phyloP scores from a whole-genome alignment of 2,888 invertebrate genomes.

The Eupeodes luniger region DNA sequence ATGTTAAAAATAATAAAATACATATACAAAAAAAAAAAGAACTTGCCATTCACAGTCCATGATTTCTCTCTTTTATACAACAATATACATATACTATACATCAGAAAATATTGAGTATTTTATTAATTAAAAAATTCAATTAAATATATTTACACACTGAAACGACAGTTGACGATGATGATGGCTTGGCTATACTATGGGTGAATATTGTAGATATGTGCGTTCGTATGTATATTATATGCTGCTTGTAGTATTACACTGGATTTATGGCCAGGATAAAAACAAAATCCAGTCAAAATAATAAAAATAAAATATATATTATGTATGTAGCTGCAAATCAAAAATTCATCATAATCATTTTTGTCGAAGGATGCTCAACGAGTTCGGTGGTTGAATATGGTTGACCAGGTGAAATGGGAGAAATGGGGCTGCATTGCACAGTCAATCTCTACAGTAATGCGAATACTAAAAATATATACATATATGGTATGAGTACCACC shows the following conservation, averaged over 20 bases:
- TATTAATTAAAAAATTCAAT: slow-evolving; percentile 76
- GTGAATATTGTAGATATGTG: neutral
- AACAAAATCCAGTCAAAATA: slow-evolving; percentile 39
- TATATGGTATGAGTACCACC: no score
- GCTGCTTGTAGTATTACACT: slow-evolving; percentile 45
- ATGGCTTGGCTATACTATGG: neutral
- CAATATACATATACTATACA: neutral
- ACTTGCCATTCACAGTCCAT: slow-evolving; percentile 43
- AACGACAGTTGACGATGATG: slow-evolving; percentile 72
- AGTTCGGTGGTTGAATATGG: slow-evolving; percentile 2
- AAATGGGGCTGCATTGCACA: neutral
- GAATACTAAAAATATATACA: neutral
- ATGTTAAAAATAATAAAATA: slow-evolving; percentile 40
- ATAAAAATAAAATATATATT: slow-evolving; percentile 19
- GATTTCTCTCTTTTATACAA: slow-evolving; percentile 55
- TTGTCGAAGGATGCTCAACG: slow-evolving; percentile 43
- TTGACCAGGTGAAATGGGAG: slow-evolving; percentile 2
- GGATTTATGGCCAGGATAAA: slow-evolving; percentile 55
- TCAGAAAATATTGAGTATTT: slow-evolving; percentile 52
- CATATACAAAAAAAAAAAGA: slow-evolving; percentile 28
- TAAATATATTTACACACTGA: slow-evolving; percentile 66
- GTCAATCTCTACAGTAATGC: slow-evolving; percentile 1
- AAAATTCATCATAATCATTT: slow-evolving; percentile 75
- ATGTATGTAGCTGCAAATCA: slow-evolving; percentile 52
- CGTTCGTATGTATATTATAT: neutral